Percentiles rank a stretch among this genome's conserved stretches.
Evolutionary conservation across 2,797 vertebrate species (phyloP).

Genomic region (Takifugu rubripes): DNA sequence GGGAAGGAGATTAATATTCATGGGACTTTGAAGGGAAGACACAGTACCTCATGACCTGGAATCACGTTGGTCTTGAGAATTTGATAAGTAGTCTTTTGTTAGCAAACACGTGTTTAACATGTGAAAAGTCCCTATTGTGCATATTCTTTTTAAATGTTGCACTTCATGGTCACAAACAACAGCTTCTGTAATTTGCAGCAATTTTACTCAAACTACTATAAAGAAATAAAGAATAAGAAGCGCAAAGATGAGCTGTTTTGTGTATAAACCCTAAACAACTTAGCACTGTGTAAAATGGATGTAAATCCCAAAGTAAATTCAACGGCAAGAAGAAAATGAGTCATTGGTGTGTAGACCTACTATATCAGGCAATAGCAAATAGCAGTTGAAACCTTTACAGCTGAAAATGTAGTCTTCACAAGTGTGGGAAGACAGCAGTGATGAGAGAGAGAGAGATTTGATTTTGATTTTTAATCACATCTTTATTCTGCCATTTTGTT

Average conservation of each 20-base stretch:
- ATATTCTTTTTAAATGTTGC: constrained; percentile 3
- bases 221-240: constrained; percentile 25
- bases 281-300: constrained; percentile 10
- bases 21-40: constrained; percentile 16
- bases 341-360: too few relatives aligned
- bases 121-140: constrained; percentile 36
- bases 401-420: too few relatives aligned
- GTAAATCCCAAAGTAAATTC: constrained; percentile 6
- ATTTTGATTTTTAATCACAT: too few relatives aligned
- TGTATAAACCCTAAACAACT: too few relatives aligned
- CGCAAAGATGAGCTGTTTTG: constrained; percentile 28
- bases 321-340: not conserved
- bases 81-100: constrained; percentile 51
- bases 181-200: not conserved
- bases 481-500: too few relatives aligned
- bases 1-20: constrained; percentile 42
- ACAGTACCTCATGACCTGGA: constrained; percentile 32
- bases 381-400: too few relatives aligned
- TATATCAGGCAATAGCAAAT: too few relatives aligned
- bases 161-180: too few relatives aligned
- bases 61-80: constrained; percentile 40
- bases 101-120: constrained; percentile 44
- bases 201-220: constrained; percentile 33
- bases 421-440: too few relatives aligned
- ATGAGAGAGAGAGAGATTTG: too few relatives aligned